Evolutionary conservation across 2,888 invertebrate species (phyloP), one percentile per base, ranked within the genome.

Genomic region (Pollenia amentaria): DNA sequence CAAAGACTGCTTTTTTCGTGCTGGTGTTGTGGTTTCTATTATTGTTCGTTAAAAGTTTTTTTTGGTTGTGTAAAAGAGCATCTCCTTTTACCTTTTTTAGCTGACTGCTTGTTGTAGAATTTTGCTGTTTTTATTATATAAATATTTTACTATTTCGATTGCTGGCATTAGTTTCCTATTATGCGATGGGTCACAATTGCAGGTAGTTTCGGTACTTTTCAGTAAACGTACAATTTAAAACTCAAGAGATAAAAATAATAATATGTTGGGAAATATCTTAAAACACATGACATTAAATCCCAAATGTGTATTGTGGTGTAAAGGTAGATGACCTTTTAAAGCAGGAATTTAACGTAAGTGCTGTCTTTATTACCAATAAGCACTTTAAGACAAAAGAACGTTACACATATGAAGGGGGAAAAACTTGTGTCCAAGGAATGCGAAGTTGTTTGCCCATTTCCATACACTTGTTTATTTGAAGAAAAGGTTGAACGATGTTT

Each of bases 111-210:
- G 44, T 75, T 51, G 60, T 29, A 72, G 12, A 9, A 38, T 29
- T 44, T 16, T 11, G 3, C 8, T 69, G 16, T 18, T 18, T 40
- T n/a, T 67, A 18, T 40, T 65, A n/a, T 21, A 11, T 40, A 67
- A 46, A 73, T 48, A 76, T 69, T 64, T 76, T 62, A 70, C 53
- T 76, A 62, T 29, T 44, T 38, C 18, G 55, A 46, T 46, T 55
- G 42, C 55, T 21, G 12, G n/a, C 29, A 12, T 42, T 53, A 11
- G 6, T 42, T 14, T 44, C 8, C 3, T 64, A 46, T 14, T 40
- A 21, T 14, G 8, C 1, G 14, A 9, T 65, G 18, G 44, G 21
- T 46, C 12, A 44, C 21, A 69, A 12, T 29, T 21, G 51, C 51
- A 69, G 16, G 16, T 16, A 40, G 44, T 60, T 60, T 29, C 1